Percentiles rank a stretch among this genome's conserved stretches.
phyloP scores from a whole-genome alignment of 2,888 invertebrate genomes.

The Horisme vitalbata region DNA sequence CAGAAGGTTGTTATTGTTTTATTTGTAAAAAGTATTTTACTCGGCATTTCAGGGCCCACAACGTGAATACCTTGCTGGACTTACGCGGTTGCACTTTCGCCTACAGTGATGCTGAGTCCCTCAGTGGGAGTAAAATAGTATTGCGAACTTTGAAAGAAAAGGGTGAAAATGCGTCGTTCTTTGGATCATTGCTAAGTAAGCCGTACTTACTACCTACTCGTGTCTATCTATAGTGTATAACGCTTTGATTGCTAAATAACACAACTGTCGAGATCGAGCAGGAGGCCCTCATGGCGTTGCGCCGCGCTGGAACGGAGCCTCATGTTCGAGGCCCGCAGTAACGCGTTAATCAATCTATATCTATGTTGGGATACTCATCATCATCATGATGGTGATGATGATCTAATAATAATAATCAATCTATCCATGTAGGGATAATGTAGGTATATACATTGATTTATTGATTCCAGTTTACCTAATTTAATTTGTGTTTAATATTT shows the following conservation, averaged over 20 bases:
- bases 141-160: constrained; percentile 77
- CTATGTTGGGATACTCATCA: too few relatives aligned
- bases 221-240: neutral
- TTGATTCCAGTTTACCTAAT: too few relatives aligned
- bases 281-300: too few relatives aligned
- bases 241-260: too few relatives aligned
- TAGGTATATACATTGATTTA: too few relatives aligned
- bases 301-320: too few relatives aligned
- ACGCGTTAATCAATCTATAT: too few relatives aligned
- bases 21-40: constrained; percentile 26
- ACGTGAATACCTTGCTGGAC: constrained; percentile 81
- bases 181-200: constrained; percentile 81
- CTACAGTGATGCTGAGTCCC: constrained; percentile 77
- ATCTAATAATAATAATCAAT: too few relatives aligned
- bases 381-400: too few relatives aligned
- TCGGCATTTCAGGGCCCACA: constrained; percentile 69
- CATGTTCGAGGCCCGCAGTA: too few relatives aligned
- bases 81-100: constrained; percentile 83
- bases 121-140: constrained; percentile 81
- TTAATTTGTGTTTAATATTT: neutral
- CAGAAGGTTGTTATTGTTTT: constrained; percentile 48
- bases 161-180: constrained; percentile 84
- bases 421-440: too few relatives aligned
- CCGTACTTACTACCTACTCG: neutral
- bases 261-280: too few relatives aligned